phyloP scores from a whole-genome alignment of 1,140 invertebrate genomes.

The Drosophila kurseongensis region DNA sequence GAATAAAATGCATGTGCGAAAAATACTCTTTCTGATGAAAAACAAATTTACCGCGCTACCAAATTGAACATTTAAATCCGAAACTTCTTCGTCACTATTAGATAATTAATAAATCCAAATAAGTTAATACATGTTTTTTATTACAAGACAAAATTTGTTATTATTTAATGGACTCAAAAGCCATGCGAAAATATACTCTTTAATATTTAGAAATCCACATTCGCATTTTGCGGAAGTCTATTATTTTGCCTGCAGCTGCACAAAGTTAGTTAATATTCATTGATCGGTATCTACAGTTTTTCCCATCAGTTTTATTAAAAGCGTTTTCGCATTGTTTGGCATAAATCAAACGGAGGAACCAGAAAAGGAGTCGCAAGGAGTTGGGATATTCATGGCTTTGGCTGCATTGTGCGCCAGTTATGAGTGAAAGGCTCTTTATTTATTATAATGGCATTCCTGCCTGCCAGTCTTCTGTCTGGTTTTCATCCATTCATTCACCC shows the following conservation, averaged over 20 bases:
- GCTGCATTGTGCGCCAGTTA: conserved; percentile 73
- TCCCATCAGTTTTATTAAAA: conserved; percentile 75
- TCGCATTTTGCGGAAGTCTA: background rate
- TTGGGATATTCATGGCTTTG: conserved; percentile 62
- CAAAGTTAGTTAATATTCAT: conserved; percentile 23
- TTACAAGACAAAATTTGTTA: too few species aligned
- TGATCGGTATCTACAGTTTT: conserved; percentile 47
- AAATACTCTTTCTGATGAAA: too few species aligned
- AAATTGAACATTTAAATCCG: too few species aligned
- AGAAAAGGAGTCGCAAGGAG: conserved; percentile 27
- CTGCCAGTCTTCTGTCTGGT: conserved; percentile 41
- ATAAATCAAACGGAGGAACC: conserved; percentile 50
- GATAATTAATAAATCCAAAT: too few species aligned
- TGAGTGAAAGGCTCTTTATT: conserved; percentile 81
- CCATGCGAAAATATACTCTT: too few species aligned
- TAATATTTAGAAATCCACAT: background rate
- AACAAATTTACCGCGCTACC: too few species aligned
- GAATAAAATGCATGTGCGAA: background rate
- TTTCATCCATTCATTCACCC: conserved; percentile 47
- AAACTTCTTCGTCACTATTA: too few species aligned
- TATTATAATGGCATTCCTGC: conserved; percentile 78
- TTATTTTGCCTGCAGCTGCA: background rate
- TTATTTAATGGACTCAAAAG: too few species aligned
- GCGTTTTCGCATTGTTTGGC: conserved; percentile 60
- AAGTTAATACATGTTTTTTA: too few species aligned